phyloP scores from a whole-genome alignment of 2,113 vertebrate species.

The Hyla sarda region DNA sequence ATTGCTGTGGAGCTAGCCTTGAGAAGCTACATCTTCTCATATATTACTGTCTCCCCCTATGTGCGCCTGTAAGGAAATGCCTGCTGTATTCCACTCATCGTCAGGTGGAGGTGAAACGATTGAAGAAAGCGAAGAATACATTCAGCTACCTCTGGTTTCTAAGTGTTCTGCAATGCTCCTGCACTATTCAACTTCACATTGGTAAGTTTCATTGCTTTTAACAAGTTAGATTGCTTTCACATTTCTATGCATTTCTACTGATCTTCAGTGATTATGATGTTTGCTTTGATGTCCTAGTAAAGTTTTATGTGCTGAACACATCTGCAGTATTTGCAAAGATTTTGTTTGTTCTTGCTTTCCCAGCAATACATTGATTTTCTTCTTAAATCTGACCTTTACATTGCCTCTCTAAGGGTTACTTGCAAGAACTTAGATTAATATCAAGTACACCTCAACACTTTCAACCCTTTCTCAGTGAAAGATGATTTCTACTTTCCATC shows the following conservation, averaged over 20 bases:
- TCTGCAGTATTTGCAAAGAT: constrained; percentile 4
- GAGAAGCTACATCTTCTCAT: constrained; percentile 28
- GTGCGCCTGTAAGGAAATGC: constrained; percentile 52
- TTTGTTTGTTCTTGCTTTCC: background rate
- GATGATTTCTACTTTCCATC: no score
- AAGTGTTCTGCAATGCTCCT: background rate
- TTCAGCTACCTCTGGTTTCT: background rate
- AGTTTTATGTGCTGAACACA: background rate
- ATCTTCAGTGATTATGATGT: background rate
- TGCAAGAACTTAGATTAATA: constrained; percentile 9
- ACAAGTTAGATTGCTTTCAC: constrained; percentile 8
- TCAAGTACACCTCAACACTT: background rate
- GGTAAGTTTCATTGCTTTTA: constrained; percentile 5
- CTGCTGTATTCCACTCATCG: constrained; percentile 1
- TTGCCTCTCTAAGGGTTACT: background rate
- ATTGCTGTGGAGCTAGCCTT: constrained; percentile 42
- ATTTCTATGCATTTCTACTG: background rate
- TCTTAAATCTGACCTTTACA: constrained; percentile 41
- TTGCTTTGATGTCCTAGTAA: background rate
- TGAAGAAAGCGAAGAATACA: background rate
- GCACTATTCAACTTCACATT: background rate
- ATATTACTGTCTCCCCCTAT: constrained; percentile 57
- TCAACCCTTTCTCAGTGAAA: background rate
- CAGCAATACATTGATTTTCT: constrained; percentile 38
- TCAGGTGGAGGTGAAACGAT: constrained; percentile 41